phyloP scores from a whole-genome alignment of 2,888 invertebrate genomes.

The Cheilosia vernalis region DNA sequence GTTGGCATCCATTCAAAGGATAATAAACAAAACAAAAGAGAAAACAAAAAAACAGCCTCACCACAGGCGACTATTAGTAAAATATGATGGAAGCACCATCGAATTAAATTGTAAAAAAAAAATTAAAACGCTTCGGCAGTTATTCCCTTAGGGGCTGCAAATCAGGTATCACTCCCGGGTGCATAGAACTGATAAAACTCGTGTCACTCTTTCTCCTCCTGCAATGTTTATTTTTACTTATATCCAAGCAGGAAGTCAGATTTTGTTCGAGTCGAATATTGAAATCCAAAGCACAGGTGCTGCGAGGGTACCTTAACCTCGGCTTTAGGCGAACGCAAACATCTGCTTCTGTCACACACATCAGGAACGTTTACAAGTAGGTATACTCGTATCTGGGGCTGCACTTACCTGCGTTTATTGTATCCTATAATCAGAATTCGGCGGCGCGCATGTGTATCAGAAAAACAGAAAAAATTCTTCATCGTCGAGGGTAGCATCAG shows the following conservation, averaged over 20 bases:
- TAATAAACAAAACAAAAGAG: constrained; percentile 42
- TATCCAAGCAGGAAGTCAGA: constrained; percentile 31
- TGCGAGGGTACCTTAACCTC: constrained; percentile 40
- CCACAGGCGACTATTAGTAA: constrained; percentile 36
- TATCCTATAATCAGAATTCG: constrained; percentile 61
- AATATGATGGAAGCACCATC: constrained; percentile 44
- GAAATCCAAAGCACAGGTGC: constrained; percentile 44
- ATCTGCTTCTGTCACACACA: constrained; percentile 55
- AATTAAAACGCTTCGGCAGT: background rate
- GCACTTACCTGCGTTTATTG: constrained; percentile 35
- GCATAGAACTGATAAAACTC: constrained; percentile 5
- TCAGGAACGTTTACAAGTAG: constrained; percentile 20
- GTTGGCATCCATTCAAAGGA: constrained; percentile 52
- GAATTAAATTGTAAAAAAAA: constrained; percentile 27
- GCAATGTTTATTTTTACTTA: constrained; percentile 28
- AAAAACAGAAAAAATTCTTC: background rate
- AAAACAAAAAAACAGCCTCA: background rate
- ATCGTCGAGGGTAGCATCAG: constrained; percentile 4
- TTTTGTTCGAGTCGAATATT: background rate
- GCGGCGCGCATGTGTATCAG: constrained; percentile 47
- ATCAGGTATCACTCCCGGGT: constrained; percentile 15
- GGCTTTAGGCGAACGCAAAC: constrained; percentile 42
- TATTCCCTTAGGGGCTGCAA: constrained; percentile 3
- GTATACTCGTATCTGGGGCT: background rate
- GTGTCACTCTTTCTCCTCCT: constrained; percentile 19